Base-by-base conservation (phyloP, 1,140 invertebrate genomes). In the Aphaenogaster rudis region DNA sequence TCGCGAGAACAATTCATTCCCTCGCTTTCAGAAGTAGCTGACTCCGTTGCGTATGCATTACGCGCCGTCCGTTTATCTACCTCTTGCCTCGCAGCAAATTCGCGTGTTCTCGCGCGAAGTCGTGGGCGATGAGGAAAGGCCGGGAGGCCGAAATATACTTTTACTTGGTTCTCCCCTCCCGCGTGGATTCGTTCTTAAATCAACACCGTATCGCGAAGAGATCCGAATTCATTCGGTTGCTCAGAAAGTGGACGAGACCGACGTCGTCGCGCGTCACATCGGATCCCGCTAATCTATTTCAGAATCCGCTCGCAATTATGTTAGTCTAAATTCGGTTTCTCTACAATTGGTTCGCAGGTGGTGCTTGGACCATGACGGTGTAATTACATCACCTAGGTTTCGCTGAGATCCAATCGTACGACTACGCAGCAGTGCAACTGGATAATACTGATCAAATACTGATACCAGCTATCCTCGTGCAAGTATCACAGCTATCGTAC, bases 1-100 rank as follows among this genome's bases (percentile, higher is more conserved):
- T 92, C 92, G 92, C 88, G 11, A 82, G 59, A 50, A 87, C 87
- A 91, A 92, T 92, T 92, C 88, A 92, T 92, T 91, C 57, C 48
- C 82, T 76, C 42, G 90, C 90, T 92, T 91, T 91, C 84, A 90
- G 81, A 86, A 88, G 82, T 84, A 88, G 84, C 74, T 86, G 88
- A 87, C 77, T 92, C 86, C 21, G 88, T 88, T 84, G 91, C 86
- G 78, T 90, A 90, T 86, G 87, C 85, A 88, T 90, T 88, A 72
- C 59, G 39, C 52, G 64, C n/a, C 21, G 17, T 64, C 69, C 72
- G 77, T 72, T 90, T 90, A 90, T 90, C 90, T 82, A 64, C 52
- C 66, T 48, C 42, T 28, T 7, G 9, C 39, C 9, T 45, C 17
- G 7, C 67, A 11, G 21, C 45, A 59, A 84, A 84, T 67, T 57